These are phyloP conservation scores for Syrphus vitripennis DNA, from an alignment of 2,888 invertebrate genomes.

Conservation along the genomic window DNA sequence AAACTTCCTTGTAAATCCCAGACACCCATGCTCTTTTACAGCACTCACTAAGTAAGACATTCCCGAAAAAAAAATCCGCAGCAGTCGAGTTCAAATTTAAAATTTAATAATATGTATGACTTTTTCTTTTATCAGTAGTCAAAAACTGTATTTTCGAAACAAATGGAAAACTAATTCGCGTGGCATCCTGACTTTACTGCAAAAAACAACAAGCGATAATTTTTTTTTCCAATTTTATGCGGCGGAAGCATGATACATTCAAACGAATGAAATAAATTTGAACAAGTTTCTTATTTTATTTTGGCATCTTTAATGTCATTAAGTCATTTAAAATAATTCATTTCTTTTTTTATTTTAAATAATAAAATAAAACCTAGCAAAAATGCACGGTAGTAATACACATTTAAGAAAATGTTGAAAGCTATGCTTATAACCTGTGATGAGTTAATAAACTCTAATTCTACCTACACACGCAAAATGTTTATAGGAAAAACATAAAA, in stretches of 20 bases:
- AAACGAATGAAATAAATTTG: neutral
- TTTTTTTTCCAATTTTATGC: neutral
- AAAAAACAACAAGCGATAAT: too few species aligned
- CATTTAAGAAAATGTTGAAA: conserved; percentile 64
- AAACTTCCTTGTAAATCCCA: too few species aligned
- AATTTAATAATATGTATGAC: too few species aligned
- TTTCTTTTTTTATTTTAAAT: neutral
- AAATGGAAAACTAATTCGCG: too few species aligned
- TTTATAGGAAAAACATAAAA: conserved; percentile 31
- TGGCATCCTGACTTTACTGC: too few species aligned
- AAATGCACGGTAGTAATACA: conserved; percentile 61
- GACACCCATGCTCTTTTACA: too few species aligned
- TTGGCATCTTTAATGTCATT: neutral
- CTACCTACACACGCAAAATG: conserved; percentile 59
- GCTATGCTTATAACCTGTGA: conserved; percentile 70
- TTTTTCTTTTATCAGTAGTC: too few species aligned
- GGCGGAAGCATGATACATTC: neutral
- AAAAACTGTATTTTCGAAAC: too few species aligned
- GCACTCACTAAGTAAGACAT: too few species aligned
- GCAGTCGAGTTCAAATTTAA: too few species aligned
- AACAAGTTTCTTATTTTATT: conserved; percentile 50
- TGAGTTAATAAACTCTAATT: conserved; percentile 63
- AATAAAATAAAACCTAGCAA: conserved; percentile 35
- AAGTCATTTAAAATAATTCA: neutral
- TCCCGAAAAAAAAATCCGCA: too few species aligned